phyloP scores from a whole-genome alignment of 2,888 invertebrate genomes.

The Protonemura montana region DNA sequence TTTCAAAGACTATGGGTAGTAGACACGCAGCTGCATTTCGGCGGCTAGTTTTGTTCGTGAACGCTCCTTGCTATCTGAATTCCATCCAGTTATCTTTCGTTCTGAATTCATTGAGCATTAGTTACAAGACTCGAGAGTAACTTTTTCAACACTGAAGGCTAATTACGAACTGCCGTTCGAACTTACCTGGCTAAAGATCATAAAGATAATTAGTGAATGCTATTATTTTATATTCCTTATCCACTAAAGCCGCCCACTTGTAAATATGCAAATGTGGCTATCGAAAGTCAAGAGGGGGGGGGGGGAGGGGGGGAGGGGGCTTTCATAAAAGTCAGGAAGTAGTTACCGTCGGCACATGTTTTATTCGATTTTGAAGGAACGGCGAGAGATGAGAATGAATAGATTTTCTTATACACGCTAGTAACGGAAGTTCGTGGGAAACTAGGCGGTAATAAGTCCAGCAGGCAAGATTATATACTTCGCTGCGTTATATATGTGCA shows the following conservation, averaged over 20 bases:
- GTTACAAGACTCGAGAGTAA: not conserved
- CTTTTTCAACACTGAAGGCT: not conserved
- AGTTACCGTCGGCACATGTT: not conserved
- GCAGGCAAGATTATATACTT: not conserved
- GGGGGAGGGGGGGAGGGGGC: too few species aligned
- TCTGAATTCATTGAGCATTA: too few species aligned
- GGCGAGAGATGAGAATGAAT: not conserved
- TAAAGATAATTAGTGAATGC: not conserved
- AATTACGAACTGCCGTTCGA: not conserved
- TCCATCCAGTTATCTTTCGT: too few species aligned
- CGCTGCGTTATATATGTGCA: not conserved
- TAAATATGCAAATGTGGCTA: not conserved
- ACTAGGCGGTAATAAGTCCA: not conserved
- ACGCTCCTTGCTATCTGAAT: too few species aligned
- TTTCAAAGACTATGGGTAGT: not conserved
- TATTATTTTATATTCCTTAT: not conserved
- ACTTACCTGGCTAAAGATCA: not conserved
- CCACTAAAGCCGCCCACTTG: not conserved
- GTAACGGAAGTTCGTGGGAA: not conserved
- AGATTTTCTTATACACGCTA: not conserved
- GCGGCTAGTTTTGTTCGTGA: too few species aligned
- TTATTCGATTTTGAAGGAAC: conserved; percentile 4
- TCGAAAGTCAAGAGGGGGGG: not conserved
- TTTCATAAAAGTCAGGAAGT: conserved; percentile 4
- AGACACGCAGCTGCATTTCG: not conserved